A percentile compares a stretch with the other conserved stretches of the same genome.
phyloP scores from a whole-genome alignment of 2,113 vertebrate species.

The Aviceda subcristata region DNA sequence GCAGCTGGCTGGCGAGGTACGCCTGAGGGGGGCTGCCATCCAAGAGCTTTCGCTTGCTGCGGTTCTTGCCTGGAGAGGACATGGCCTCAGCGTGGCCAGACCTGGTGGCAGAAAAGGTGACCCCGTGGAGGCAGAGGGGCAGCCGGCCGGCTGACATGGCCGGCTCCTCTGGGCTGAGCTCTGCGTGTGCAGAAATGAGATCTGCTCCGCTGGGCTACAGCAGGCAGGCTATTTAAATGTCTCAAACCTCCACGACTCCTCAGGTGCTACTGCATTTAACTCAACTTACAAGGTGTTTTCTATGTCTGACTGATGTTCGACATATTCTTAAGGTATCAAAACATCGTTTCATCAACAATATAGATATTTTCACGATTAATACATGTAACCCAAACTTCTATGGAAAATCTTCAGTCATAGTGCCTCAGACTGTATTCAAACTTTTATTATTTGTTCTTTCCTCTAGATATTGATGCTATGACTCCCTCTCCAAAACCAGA shows the following conservation, averaged over 20 bases:
- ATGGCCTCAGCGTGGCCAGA: background rate
- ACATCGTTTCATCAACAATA: background rate
- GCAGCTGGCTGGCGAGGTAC: background rate
- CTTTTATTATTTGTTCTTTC: background rate
- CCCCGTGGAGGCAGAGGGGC: accelerated
- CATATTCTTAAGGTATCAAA: background rate
- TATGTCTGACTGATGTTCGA: background rate
- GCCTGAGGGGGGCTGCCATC: background rate
- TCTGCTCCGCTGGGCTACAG: background rate
- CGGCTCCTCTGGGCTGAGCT: background rate
- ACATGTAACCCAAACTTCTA: background rate
- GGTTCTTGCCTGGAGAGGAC: background rate
- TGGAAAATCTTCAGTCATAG: background rate
- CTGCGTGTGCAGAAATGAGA: accelerated
- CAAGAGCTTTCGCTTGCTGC: background rate
- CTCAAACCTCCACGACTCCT: background rate
- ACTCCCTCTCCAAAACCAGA: background rate
- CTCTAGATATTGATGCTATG: background rate
- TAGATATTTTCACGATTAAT: background rate
- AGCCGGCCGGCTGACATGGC: background rate
- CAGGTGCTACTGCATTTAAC: background rate
- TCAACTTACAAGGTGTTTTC: background rate
- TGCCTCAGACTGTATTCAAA: background rate
- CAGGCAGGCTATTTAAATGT: background rate
- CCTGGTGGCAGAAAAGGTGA: background rate